Percentiles rank a stretch among this genome's conserved stretches.
Conservation (phyloP, 2,797 vertebrate species). For the Natrix natrix region DNA sequence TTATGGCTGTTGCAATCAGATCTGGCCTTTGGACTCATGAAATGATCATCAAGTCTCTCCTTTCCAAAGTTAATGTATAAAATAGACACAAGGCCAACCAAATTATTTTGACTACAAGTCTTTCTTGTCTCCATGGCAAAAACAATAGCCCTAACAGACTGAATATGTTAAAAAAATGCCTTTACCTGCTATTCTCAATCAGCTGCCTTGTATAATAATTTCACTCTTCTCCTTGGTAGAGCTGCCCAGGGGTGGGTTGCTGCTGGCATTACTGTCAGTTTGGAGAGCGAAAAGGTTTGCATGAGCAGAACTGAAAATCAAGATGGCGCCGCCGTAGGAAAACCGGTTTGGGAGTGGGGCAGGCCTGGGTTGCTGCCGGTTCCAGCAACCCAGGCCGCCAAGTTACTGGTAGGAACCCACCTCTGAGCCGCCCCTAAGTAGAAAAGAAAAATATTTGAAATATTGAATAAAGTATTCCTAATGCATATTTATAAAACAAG, state of each 20-base stretch:
- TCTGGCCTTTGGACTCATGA: too few species aligned
- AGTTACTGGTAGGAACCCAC: too few species aligned
- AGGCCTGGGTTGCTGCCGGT: too few species aligned
- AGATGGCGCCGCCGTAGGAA: too few species aligned
- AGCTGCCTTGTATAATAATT: not conserved
- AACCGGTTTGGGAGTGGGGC: too few species aligned
- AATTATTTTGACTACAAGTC: not conserved
- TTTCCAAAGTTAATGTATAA: not conserved
- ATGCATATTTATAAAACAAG: not conserved
- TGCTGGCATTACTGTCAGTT: too few species aligned
- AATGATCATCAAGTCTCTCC: not conserved
- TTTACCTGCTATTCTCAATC: not conserved
- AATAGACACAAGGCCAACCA: not conserved
- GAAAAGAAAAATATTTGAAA: not conserved
- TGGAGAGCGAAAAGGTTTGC: too few species aligned
- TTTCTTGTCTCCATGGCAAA: not conserved
- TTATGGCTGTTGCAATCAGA: not conserved
- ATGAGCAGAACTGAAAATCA: too few species aligned
- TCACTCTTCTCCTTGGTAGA: not conserved
- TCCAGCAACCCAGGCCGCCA: too few species aligned
- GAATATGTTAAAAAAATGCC: not conserved
- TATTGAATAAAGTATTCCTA: not conserved
- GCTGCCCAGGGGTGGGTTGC: not conserved
- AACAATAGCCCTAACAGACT: not conserved
- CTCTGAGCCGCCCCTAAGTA: not conserved